Evolutionary conservation across 1,140 invertebrate species (phyloP), one percentile per base, ranked within the genome.

Genomic region (Cyclina sinensis): DNA sequence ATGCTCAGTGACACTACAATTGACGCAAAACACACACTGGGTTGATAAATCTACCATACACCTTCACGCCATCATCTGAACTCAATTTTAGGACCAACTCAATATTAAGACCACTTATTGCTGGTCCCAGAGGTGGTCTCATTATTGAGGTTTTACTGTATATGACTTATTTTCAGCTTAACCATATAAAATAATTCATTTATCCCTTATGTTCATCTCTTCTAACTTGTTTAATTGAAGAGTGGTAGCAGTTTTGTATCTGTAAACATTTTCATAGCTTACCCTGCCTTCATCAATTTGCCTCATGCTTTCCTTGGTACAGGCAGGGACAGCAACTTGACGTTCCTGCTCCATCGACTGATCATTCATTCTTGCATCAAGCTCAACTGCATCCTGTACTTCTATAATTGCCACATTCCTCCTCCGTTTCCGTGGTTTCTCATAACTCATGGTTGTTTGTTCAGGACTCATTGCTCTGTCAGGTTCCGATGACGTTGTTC

Each of bases 261-360:
- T 21, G 21, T 51, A 51, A 12, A n/a, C n/a, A n/a, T n/a, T 59
- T 73, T 1, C 16, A 2, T 39, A 27, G 80, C 91, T 88, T 73
- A 94, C 93, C 92, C 92, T 89, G 81, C 93, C 92, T 83, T 94
- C 93, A 68, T 90, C 90, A 65, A 93, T 90, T n/a, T 70, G 85
- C 32, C 89, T 87, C 91, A 92, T 92, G 32, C 43, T 89, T n/a
- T 86, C 86, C 30, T 78, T 88, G 39, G 86, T 91, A 14, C 83
- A 74, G 3, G 91, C 91, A 32, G 91, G 90, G 0, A 94, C 93
- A 62, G 91, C 92, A 46, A 92, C 79, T 51, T 82, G 83, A 82
- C 88, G 90, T 73, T 90, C 90, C 32, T 91, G 89, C 76, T 92
- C 89, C 59, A 81, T 62, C 39, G 85, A 88, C 16, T 90, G 85